Conservation (phyloP, 2,797 vertebrate species). For the Malacoctenus gilli region DNA sequence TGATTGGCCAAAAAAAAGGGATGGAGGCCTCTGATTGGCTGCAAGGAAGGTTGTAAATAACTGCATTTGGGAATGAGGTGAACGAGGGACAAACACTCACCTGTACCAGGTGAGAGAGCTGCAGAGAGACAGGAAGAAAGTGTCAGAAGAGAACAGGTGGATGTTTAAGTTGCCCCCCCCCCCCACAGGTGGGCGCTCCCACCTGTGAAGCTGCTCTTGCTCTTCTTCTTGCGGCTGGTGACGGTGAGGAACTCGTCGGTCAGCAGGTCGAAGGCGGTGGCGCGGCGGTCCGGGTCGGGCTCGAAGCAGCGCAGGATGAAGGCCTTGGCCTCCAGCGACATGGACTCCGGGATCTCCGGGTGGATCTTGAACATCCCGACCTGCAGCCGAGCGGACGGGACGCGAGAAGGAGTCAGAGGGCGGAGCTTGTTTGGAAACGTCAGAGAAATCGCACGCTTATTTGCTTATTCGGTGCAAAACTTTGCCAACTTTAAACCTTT, state of each 20-base stretch:
- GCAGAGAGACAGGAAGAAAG: slow-evolving; percentile 32
- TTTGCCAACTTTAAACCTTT: too few species aligned
- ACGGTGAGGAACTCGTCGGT: slow-evolving; percentile 97
- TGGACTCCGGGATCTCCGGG: slow-evolving; percentile 97
- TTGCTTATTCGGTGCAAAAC: too few species aligned
- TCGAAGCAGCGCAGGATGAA: slow-evolving; percentile 97
- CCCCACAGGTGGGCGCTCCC: slow-evolving; percentile 6
- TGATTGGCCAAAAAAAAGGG: too few species aligned
- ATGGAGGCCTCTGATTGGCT: too few species aligned
- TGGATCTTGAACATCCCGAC: slow-evolving; percentile 99
- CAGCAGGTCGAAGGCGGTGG: slow-evolving; percentile 91
- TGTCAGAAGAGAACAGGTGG: slow-evolving; percentile 24
- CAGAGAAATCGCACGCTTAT: too few species aligned
- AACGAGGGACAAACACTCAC: slow-evolving; percentile 80
- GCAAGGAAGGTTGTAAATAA: too few species aligned
- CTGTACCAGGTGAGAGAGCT: slow-evolving; percentile 91
- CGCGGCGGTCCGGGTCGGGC: slow-evolving; percentile 92
- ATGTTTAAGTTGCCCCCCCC: too few species aligned
- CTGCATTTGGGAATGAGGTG: slow-evolving; percentile 9
- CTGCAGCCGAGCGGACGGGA: too few species aligned
- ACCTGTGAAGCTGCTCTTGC: slow-evolving; percentile 89
- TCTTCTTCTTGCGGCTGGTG: slow-evolving; percentile 93
- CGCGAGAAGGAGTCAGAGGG: too few species aligned
- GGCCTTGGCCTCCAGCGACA: slow-evolving; percentile 95
- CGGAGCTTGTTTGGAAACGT: too few species aligned